Evolutionary conservation across 2,797 vertebrate genomes (phyloP), one percentile per base, ranked within the genome.

Genomic region (Phoxinus dragarum): DNA sequence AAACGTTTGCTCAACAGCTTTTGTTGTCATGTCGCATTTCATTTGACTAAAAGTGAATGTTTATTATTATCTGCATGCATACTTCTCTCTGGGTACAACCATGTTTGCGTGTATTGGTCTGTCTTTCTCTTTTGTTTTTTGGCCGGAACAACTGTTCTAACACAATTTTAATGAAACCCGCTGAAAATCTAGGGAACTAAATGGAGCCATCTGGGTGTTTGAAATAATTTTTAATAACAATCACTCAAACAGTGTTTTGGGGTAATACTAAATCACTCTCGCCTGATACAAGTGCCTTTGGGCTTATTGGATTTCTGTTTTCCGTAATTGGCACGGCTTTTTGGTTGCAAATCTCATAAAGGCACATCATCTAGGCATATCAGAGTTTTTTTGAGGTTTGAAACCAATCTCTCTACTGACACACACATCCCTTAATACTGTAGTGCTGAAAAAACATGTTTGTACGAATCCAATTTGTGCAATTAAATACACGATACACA

Each of bases 251-350:
- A 38, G 11, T 68, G 74, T 56, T 84, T 84, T 69, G 74, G 47
- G 64, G 17, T 42, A 78, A 69, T 42, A 42, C 74, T 84, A 71
- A 71, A 84, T 54, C 11, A 52, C 38, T 78, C 47, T 84, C 49
- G 3, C 52, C 66, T 71, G n/a, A 38, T 71, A 84, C 66, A 69
- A 44, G 74, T n/a, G 82, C 82, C 74, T 68, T 47, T 77, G 82
- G 47, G 73, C 75, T 84, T 78, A 78, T 71, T 84, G 64, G 74
- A 76, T 78, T 84, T 56, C 82, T 84, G 74, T 68, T 84, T 78
- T 84, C 64, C 69, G 52, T 84, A 69, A 78, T 71, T 81, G 64
- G 47, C 49, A 77, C 11, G 34, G 82, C 59, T 27, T 77, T 71
- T 84, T 78, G 66, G 64, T 84, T 71, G 52, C 82, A 78, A 36